Evolutionary conservation across 2,888 invertebrate genomes (phyloP).

Genomic region (Diplolepis rosae): DNA sequence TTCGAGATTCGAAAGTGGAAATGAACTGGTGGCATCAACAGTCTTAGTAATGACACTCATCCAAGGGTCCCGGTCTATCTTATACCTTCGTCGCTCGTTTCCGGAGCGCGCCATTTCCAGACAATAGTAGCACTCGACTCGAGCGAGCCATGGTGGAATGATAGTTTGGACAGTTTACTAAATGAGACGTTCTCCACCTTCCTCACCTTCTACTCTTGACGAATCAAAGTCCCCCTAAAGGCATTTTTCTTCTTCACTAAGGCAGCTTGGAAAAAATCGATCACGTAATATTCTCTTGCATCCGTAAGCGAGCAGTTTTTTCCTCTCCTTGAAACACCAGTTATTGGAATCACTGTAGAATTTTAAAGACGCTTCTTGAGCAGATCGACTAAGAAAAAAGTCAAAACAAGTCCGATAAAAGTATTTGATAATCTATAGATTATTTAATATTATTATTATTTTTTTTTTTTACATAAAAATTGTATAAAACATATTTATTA

Average conservation of each 20-base stretch:
- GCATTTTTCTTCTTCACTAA: not conserved
- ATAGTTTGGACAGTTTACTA: slow-evolving; percentile 66
- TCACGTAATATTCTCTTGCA: slow-evolving; percentile 6
- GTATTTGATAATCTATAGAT: too few species aligned
- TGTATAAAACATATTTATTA: too few species aligned
- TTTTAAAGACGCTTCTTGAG: not conserved
- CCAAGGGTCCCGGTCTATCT: slow-evolving; percentile 33
- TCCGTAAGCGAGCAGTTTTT: not conserved
- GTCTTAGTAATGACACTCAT: slow-evolving; percentile 45
- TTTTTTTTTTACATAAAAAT: too few species aligned
- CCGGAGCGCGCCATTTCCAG: slow-evolving; percentile 60
- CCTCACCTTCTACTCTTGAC: not conserved
- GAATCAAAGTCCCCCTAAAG: slow-evolving; percentile 11
- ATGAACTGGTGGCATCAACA: slow-evolving; percentile 45
- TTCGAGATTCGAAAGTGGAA: slow-evolving; percentile 38
- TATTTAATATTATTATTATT: too few species aligned
- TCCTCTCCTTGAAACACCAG: not conserved
- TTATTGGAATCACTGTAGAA: not conserved
- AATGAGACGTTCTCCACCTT: slow-evolving; percentile 55
- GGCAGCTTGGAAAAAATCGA: slow-evolving; percentile 3
- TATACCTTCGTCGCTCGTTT: slow-evolving; percentile 34
- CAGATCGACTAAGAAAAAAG: not conserved
- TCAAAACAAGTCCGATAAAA: not conserved
- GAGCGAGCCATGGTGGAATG: slow-evolving; percentile 52
- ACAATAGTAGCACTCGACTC: slow-evolving; percentile 65